Conservation (phyloP, 92 coral and sea anemone genomes). For the Palythoa heliodiscus region DNA sequence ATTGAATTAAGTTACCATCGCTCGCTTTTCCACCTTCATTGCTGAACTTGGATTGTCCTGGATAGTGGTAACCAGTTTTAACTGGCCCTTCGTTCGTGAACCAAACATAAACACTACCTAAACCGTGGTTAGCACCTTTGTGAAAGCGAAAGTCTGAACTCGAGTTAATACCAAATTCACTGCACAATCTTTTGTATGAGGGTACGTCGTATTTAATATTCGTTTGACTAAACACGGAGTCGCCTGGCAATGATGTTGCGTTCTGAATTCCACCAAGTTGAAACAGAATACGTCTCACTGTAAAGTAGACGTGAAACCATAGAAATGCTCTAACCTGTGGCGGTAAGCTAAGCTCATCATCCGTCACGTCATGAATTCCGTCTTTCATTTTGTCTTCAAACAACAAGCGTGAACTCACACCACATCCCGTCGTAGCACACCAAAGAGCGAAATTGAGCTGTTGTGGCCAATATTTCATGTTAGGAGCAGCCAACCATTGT, state of each 20-base stretch:
- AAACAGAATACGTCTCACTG: conserved; percentile 23
- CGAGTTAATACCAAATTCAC: conserved; percentile 23
- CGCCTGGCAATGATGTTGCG: conserved; percentile 25
- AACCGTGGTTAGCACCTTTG: conserved; percentile 25
- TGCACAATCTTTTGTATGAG: conserved; percentile 2
- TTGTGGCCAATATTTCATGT: conserved; percentile 41
- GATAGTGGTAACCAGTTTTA: not conserved
- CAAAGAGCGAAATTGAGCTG: conserved; percentile 35
- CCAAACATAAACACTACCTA: conserved; percentile 9
- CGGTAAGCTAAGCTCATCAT: conserved; percentile 7
- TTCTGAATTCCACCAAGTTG: conserved; percentile 29
- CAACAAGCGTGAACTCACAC: conserved; percentile 3
- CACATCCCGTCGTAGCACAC: conserved; percentile 34
- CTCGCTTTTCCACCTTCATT: conserved; percentile 43
- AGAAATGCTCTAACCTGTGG: conserved; percentile 4
- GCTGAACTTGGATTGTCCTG: not conserved
- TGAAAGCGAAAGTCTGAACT: conserved; percentile 28
- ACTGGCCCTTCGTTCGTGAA: not conserved
- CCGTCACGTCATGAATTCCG: conserved; percentile 34
- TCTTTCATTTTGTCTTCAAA: conserved; percentile 24
- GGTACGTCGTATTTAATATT: conserved; percentile 15
- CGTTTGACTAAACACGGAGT: conserved; percentile 21
- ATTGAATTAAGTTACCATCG: conserved; percentile 10
- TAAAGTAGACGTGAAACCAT: conserved; percentile 38
- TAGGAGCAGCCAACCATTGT: conserved; percentile 25